Evolutionary conservation across 2,113 vertebrate species (phyloP), one percentile per base, ranked within the genome.

Genomic region (Phrynosoma blainvillii): DNA sequence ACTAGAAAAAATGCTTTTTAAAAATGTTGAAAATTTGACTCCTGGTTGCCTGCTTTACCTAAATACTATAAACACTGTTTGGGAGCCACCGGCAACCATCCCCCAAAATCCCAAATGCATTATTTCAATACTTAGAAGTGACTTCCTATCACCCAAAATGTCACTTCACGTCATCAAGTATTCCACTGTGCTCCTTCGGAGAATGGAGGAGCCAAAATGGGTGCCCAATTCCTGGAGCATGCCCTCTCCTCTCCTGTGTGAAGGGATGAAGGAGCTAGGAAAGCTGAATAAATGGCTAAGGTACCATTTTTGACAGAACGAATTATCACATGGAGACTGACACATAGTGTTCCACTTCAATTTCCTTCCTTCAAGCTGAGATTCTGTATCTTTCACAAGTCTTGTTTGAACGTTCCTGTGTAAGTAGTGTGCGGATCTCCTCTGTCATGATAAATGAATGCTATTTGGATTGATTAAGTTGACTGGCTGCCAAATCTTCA

Each of bases 381-480:
- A 76, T 65, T 62, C 71, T 76, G 54, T 20, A 59, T 77, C 73
- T 59, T 76, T 85, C 73, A 59, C 13, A 30, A 20, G 73, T 77
- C 84, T 77, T 65, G 56, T 85, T 77, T 85, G 84, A 85, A 77
- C 74, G 47, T 30, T 30, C 84, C 78, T 78, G 54, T 40, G 40
- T 77, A 77, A 85, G 84, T 36, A 65, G 65, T 14, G 1, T 66
- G 27, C 20, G 14, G 56, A 85, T 62, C 73, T 85, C 71, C 73
- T 85, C 71, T 75, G 83, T 84, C 84, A 85, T 47, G 84, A 66
- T 77, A 65, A 77, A 77, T 85, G 73, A 77, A 77, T 7, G 74
- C 73, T 5, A 20, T 66, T 62, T 65, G 36, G 84, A 85, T 77
- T 85, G 73, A 85, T 77, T 76, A 65, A 59, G 54, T 85, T 77